Conservation (phyloP, 2,888 invertebrate species). For the Macrosoma leucophasiata region DNA sequence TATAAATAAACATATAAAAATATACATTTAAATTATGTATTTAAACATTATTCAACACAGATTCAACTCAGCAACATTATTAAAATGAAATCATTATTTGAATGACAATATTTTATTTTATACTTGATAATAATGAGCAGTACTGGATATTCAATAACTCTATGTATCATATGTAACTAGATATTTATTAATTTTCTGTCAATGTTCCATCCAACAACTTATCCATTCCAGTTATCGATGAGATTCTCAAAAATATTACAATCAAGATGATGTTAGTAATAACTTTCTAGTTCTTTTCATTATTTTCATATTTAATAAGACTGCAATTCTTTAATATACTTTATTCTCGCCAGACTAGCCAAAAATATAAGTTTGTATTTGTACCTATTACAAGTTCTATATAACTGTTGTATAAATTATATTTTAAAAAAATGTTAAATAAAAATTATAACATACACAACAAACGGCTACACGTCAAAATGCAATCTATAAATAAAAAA, state of each 20-base stretch:
- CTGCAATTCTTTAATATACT: constrained; percentile 32
- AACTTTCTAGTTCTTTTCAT: constrained; percentile 10
- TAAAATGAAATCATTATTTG: constrained; percentile 40
- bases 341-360: constrained; percentile 49
- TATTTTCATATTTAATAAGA: constrained; percentile 26
- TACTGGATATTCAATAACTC: no score
- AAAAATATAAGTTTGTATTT: constrained; percentile 62
- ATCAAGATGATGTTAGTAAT: no score
- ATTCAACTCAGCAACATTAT: constrained; percentile 59
- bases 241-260: no score
- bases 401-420: constrained; percentile 30
- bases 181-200: no score
- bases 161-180: no score
- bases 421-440: no score
- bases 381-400: constrained; percentile 48
- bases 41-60: constrained; percentile 64
- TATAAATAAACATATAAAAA: constrained; percentile 70
- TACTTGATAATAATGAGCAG: no score
- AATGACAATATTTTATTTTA: constrained; percentile 29
- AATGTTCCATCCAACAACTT: no score
- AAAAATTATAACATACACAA: constrained; percentile 25
- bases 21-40: constrained; percentile 63
- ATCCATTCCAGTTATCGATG: no score
- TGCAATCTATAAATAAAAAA: constrained; percentile 19
- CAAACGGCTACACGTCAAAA: constrained; percentile 13